Conservation (phyloP, 2,797 vertebrate genomes). For the Ficedula albicollis region DNA sequence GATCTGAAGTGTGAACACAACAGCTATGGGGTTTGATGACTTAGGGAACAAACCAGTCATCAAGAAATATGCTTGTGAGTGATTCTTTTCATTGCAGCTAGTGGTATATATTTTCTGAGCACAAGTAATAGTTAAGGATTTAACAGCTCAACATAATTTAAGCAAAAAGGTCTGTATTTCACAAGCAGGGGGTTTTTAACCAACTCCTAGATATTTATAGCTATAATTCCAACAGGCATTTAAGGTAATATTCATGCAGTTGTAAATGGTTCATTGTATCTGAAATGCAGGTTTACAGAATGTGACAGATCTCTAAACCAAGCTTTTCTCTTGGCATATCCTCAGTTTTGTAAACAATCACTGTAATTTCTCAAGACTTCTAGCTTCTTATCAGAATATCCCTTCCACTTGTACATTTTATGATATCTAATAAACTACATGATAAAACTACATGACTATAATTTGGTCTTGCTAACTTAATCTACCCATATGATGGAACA, state of each 20-base stretch:
- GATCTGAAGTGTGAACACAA: not conserved
- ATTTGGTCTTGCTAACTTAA: slow-evolving; percentile 1
- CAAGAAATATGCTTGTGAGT: not conserved
- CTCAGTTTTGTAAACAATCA: slow-evolving; percentile 7
- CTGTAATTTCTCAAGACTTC: slow-evolving; percentile 57
- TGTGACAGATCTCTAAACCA: slow-evolving; percentile 62
- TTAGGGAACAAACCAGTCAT: not conserved
- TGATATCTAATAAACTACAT: slow-evolving; percentile 16
- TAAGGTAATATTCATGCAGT: slow-evolving; percentile 36
- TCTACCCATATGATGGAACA: not conserved
- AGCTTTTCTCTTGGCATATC: slow-evolving; percentile 6
- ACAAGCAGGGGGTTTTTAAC: not conserved
- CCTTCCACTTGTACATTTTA: slow-evolving; percentile 31
- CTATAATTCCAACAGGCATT: not conserved
- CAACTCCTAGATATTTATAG: not conserved
- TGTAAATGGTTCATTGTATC: not conserved
- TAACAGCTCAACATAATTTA: not conserved
- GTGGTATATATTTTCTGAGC: not conserved
- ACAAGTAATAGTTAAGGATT: not conserved
- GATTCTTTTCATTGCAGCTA: not conserved
- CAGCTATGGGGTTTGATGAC: not conserved
- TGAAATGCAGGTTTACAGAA: slow-evolving; percentile 61
- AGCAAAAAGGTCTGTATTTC: not conserved
- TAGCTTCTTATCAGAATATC: slow-evolving; percentile 22
- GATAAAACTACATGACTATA: not conserved